Base-by-base conservation (phyloP, 2,113 vertebrate genomes). In the Holacanthus passer region DNA sequence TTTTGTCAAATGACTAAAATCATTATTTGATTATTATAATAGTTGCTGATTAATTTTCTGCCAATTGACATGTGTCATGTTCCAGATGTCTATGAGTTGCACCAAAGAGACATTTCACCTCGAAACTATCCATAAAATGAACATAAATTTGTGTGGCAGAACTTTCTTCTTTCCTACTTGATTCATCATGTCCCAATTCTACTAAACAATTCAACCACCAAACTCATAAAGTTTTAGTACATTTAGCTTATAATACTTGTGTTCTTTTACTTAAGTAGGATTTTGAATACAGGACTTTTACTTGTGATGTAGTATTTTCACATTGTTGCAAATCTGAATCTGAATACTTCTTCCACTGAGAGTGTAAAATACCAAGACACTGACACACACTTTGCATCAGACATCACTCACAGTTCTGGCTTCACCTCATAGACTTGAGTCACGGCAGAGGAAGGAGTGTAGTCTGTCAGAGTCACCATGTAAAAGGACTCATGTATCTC, bases 381-480 rank as follows among this genome's bases (percentile, higher is more conserved):
- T 90, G 90, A 92, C 82, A 85, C 83, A 85, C 83, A 85, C 32
- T 14, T 32, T 62, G 60, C 43, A 64, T 55, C 68, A 58, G 10
- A 43, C 60, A 68, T 35, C n/a, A 39, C 39, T 73, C 35, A 58
- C 39, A 41, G 39, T 0, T 1, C 22, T 66, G 81, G 64, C 45
- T 68, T 75, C 47, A 79, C 62, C 73, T 64, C 71, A 76, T 72
- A 86, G 59, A 77, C 72, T 29, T 78, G 76, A 87, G 31, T 89
- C 85, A 79, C 63, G 11, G 1, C 55, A 59, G 31, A 56, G 43
- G 48, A 69, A 47, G 52, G 67, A 63, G 41, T 59, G 53, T 8
- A 11, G 43, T 27, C 16, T 63, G 47, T 73, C n/a, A 53, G 68
- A 43, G 32, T 31, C 5, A 67, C 43, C 37, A 48, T 5, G n/a